Base-by-base conservation (phyloP, 2,888 invertebrate genomes). In the Noctuana brunneofusca region DNA sequence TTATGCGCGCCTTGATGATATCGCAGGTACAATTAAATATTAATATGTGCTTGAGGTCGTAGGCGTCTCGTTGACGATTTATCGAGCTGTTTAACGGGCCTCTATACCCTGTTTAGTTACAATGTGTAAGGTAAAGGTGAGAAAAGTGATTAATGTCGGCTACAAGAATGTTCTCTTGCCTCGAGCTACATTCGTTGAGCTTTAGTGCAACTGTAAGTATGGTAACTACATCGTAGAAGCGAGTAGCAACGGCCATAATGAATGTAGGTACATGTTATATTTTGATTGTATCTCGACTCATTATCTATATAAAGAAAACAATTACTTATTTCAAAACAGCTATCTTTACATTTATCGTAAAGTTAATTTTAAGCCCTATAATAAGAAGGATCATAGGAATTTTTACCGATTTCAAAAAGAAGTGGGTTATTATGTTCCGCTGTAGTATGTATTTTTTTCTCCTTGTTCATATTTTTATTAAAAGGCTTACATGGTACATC, bases 11-110 rank as follows among this genome's bases (percentile, higher is more conserved):
- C 78, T 80, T 83, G 88, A 87, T 89, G 83, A 87, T 89, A 90
- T 91, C 89, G 83, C 82, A 79, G 82, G 84, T 83, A 89, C 88
- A 89, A 89, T 90, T 89, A 89, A 89, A 89, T 89, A 87, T 88
- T 88, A 89, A 89, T 89, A 86, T 77, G 84, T 79, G 83, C 81
- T 85, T 76, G 81, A 79, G 80, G 75, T 76, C 79, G 83, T 83
- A 79, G 84, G 84, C 83, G 84, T 74, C 69, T 65, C 66, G 64
- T 64, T 71, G 69, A 73, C 73, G 79, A 87, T 87, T 86, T 86
- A 87, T 84, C 72, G 71, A 69, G 72, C 70, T 74, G 70, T 68
- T 75, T 74, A 74, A 72, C 69, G 66, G 66, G 71, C 63, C 65
- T 68, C 70, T 69, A 69, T 66, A 74, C 73, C 75, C 71, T 74